Evolutionary conservation across 64 coral and sea anemone species (phyloP), one percentile per base, ranked within the genome.

Genomic region (Trachythela sp.): DNA sequence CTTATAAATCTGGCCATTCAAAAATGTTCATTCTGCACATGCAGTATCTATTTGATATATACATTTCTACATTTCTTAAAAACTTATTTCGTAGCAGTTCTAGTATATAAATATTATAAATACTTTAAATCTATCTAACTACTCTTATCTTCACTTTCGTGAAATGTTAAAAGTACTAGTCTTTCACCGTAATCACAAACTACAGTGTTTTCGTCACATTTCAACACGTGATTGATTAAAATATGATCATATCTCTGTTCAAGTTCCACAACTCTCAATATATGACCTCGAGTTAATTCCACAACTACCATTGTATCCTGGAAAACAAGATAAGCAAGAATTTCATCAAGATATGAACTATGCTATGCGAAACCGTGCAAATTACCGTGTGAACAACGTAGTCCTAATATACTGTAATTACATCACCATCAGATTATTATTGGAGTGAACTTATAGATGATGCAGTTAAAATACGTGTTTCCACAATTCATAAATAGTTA

Each of bases 21-120:
- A n/a, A n/a, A n/a, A n/a, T n/a, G n/a, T n/a, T n/a, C n/a, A n/a
- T n/a, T n/a, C n/a, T n/a, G n/a, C n/a, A n/a, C n/a, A n/a, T n/a
- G n/a, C n/a, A n/a, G n/a, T n/a, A n/a, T n/a, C n/a, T n/a, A n/a
- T n/a, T n/a, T n/a, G n/a, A n/a, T n/a, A n/a, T n/a, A n/a, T n/a
- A n/a, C n/a, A n/a, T n/a, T 20, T n/a, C 56, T 0, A 64, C 26
- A n/a, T 64, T 8, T 64, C 13, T 27, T n/a, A 18, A 64, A 64
- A 64, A 64, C 56, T 64, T n/a, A 20, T 8, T 64, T 64, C 56
- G 56, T n/a, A 64, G 20, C 26, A 64, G 26, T 64, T 26, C 17
- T 64, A 64, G 56, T 64, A 64, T 64, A 64, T n/a, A 64, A n/a
- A 64, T 64, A 64, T 64, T n/a, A 64, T n/a, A n/a, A 64, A n/a